Evolutionary conservation across 1,140 invertebrate genomes (phyloP).

Genomic region (Thereuonema tuberculata): DNA sequence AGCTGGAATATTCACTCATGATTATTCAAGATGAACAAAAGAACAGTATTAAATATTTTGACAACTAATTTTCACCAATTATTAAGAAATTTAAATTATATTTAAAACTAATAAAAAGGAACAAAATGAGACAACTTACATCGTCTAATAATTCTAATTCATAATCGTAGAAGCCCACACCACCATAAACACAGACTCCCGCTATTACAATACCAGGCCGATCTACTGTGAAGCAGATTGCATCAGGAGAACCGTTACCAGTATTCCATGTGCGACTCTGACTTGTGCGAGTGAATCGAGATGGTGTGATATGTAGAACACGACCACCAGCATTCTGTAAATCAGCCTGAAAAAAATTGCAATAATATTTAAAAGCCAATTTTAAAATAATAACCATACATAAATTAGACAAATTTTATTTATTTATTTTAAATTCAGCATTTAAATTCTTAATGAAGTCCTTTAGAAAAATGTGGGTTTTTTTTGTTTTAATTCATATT

Average conservation of each 20-base stretch:
- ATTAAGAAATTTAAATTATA: no score
- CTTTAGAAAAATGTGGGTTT: no score
- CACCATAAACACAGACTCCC: conserved; percentile 79
- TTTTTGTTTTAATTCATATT: no score
- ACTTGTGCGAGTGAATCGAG: conserved; percentile 77
- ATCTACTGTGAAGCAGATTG: conserved; percentile 89
- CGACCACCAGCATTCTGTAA: conserved; percentile 39
- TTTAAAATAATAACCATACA: neutral
- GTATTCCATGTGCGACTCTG: conserved; percentile 88
- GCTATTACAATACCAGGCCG: conserved; percentile 71
- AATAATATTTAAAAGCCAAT: neutral
- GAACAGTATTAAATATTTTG: no score
- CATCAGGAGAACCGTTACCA: conserved; percentile 90
- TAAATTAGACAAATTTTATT: no score
- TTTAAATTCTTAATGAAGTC: no score
- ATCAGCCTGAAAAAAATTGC: conserved; percentile 20
- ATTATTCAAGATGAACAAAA: no score
- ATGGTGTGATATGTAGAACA: conserved; percentile 68
- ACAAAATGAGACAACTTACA: no score
- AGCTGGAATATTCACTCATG: no score
- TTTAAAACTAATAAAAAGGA: no score
- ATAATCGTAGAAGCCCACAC: conserved; percentile 72
- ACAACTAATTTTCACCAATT: no score
- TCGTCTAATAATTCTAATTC: conserved; percentile 84
- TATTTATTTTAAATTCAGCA: no score